Percentiles rank a stretch among this genome's conserved stretches.
These are phyloP conservation scores for Diadromus collaris DNA, from an alignment of 2,888 invertebrate species.

Conservation along the genomic window DNA sequence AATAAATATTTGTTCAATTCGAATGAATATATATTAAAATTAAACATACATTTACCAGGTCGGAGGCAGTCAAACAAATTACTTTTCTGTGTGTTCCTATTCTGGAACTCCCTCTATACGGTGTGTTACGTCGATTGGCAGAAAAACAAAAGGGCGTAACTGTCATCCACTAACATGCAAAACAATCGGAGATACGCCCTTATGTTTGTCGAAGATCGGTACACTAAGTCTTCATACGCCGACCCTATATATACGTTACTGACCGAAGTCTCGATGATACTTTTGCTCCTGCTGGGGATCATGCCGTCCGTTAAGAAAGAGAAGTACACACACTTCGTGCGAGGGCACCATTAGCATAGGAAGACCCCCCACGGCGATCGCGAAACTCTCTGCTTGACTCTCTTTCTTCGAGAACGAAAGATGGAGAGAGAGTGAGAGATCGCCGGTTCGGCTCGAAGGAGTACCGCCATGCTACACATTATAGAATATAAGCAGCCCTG, in stretches of 20 bases:
- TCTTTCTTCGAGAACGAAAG: constrained; percentile 32
- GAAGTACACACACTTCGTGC: constrained; percentile 73
- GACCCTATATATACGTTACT: constrained; percentile 18
- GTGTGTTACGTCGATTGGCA: too few relatives aligned
- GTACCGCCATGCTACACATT: constrained; percentile 73
- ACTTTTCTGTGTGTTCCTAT: too few relatives aligned
- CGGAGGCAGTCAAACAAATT: too few relatives aligned
- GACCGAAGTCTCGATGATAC: constrained; percentile 49
- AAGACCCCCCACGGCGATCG: constrained; percentile 77
- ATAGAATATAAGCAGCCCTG: constrained; percentile 74
- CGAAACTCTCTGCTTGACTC: constrained; percentile 68
- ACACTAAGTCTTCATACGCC: background rate
- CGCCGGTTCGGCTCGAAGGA: constrained; percentile 16
- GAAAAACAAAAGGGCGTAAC: background rate
- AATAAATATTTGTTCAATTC: too few relatives aligned
- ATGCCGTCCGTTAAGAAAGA: constrained; percentile 48
- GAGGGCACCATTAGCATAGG: constrained; percentile 79
- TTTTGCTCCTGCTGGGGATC: constrained; percentile 54
- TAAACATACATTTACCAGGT: too few relatives aligned
- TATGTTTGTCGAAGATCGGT: background rate
- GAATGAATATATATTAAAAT: too few relatives aligned
- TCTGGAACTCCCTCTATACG: too few relatives aligned
- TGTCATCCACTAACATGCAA: background rate
- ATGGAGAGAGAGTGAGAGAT: constrained; percentile 27
- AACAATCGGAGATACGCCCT: background rate